Base-by-base conservation (phyloP, 1,140 invertebrate genomes). In the Himalopsyche phryganea region DNA sequence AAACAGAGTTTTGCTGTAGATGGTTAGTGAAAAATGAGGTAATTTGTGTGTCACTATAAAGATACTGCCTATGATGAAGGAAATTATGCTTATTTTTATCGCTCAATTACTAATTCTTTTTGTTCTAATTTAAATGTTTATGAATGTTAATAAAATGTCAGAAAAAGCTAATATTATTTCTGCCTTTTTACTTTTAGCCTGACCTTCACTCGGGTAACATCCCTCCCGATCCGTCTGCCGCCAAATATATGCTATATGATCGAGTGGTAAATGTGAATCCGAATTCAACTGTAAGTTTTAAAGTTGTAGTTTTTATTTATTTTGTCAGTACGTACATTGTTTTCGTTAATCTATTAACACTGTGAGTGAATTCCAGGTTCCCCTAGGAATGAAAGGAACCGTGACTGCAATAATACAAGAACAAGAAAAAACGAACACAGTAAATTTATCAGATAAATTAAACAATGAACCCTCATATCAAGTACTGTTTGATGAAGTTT, bases 301-400 rank as follows among this genome's bases (percentile, higher is more conserved):
- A n/a, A 49, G n/a, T n/a, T n/a, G n/a, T n/a, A n/a, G n/a, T n/a
- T n/a, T n/a, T n/a, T n/a, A n/a, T n/a, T n/a, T n/a, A n/a, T n/a
- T n/a, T n/a, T n/a, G n/a, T n/a, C n/a, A n/a, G n/a, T n/a, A n/a
- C n/a, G n/a, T n/a, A n/a, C n/a, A n/a, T n/a, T n/a, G n/a, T n/a
- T n/a, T n/a, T n/a, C n/a, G n/a, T n/a, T n/a, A n/a, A n/a, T n/a
- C n/a, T n/a, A n/a, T n/a, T n/a, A n/a, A n/a, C n/a, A n/a, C n/a
- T n/a, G n/a, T n/a, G n/a, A n/a, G 18, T 15, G 10, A 45, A 45
- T 28, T 19, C 1, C 23, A 70, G 67, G 70, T 94, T 6, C 92
- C 93, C 0, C 72, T 91, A 11, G 94, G 92, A 4, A 77, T 83
- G 0, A 85, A 83, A 64, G 94, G 94, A 32, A 95, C 90, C 0